Base-by-base conservation (phyloP, 2,797 vertebrate species). In the Hydrophis major region DNA sequence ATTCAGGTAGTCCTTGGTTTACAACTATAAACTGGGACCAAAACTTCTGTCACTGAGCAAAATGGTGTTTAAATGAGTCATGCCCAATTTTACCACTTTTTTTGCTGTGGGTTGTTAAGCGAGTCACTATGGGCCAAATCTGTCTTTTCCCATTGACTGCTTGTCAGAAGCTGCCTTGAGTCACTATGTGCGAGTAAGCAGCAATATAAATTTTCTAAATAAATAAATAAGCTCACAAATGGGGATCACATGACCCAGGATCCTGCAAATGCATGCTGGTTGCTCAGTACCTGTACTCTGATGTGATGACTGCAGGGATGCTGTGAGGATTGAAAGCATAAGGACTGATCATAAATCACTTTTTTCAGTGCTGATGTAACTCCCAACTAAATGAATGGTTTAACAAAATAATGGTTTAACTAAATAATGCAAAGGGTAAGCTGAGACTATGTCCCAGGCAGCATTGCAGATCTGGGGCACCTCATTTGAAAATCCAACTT, bases 121-220 rank as follows among this genome's bases (percentile, higher is more conserved):
- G n/a, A 69, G 14, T 69, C 66, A 69, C 66, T 69, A 69, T 16
- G 66, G 66, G 5, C 66, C 66, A 69, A 69, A 32, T 16, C 66
- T 69, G n/a, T 32, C 63, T 66, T 32, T 13, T 66, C 63, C n/a
- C n/a, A 32, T 69, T 32, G 66, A 69, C 12, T 69, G 63, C 63
- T 69, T 16, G 13, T 69, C 66, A 69, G 63, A 32, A 69, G 66
- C n/a, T 4, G 5, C 13, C 61, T 66, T 66, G 61, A 66, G 27
- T 13, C 3, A 1, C 28, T 0, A 66, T 66, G 61, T n/a, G 27
- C 12, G 1, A 5, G 28, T n/a, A 66, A 27, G 27, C 2, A 0
- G 61, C 11, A 66, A 66, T 66, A 66, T 66, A 66, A 4, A 66
- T 13, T n/a, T 66, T n/a, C 61, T 28, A 66, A 66, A 66, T 66